phyloP scores from a whole-genome alignment of 2,888 invertebrate genomes.

The Spodoptera exigua region DNA sequence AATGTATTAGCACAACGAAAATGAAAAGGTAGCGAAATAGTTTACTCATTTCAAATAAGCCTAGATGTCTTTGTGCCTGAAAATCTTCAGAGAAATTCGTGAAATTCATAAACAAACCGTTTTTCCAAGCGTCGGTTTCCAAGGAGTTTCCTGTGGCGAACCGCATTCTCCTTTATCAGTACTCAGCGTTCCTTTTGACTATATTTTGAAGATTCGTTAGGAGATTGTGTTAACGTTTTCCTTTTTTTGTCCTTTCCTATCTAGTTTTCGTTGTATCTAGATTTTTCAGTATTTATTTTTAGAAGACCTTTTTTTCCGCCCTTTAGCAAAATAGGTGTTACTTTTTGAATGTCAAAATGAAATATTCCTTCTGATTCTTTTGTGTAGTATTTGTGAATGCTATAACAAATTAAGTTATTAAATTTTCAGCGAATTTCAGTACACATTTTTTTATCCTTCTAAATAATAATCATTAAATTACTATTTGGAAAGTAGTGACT shows the following conservation, averaged over 20 bases:
- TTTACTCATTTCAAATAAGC: too few species aligned
- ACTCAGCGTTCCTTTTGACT: slow-evolving; percentile 12
- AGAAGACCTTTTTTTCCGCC: too few species aligned
- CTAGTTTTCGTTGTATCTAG: background rate
- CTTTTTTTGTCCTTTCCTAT: background rate
- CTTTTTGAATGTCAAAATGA: too few species aligned
- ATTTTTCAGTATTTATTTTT: background rate
- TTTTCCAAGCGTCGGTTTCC: slow-evolving; percentile 1
- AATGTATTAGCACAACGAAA: too few species aligned
- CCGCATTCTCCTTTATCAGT: slow-evolving; percentile 19
- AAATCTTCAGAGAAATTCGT: slow-evolving; percentile 1
- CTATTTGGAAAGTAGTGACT: background rate
- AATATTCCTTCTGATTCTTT: too few species aligned
- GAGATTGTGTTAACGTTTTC: slow-evolving; percentile 9
- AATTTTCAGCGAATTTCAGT: too few species aligned
- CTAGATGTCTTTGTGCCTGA: background rate
- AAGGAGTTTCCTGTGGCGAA: slow-evolving; percentile 19
- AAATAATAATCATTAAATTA: too few species aligned
- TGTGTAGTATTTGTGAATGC: too few species aligned
- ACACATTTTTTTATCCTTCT: too few species aligned
- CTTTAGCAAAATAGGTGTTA: too few species aligned
- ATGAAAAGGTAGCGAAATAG: too few species aligned
- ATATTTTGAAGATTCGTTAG: slow-evolving; percentile 9
- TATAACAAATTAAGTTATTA: too few species aligned
- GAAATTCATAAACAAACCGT: slow-evolving; percentile 16